Base-by-base conservation (phyloP, 2,113 vertebrate genomes). In the Pogona vitticeps region DNA sequence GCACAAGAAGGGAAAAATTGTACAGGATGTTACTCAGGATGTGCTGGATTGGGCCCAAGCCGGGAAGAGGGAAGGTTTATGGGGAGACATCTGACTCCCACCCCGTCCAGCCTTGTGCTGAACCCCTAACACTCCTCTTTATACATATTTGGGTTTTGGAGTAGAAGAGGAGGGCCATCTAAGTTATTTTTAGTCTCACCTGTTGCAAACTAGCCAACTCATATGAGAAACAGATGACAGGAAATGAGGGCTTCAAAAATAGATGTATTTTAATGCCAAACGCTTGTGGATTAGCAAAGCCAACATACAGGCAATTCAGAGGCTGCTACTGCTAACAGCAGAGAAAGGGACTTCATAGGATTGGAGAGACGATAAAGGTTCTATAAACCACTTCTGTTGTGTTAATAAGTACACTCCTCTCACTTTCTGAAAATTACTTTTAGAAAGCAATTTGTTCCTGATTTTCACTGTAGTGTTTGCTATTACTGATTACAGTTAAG, bases 231-330 rank as follows among this genome's bases (percentile, higher is more conserved):
- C 88, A 77, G 92, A 90, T 91, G 90, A 88, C 88, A 89, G 93
- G 93, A 94, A 94, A 83, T 2, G 63, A 88, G 82, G 82, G 7
- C 90, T 79, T 91, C 93, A 85, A 70, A 95, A 94, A 93, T 93
- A 94, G 78, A 82, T 67, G 56, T 38, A 20, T 73, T 91, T 91
- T 91, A 91, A 90, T 94, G 86, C 81, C 84, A 85, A 93, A 23
- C 9, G 2, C 0, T 6, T 1, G 0, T 40, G 67, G 86, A 73
- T 87, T 42, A 73, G 73, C 0, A 0, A 31, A n/a, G 77, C 31
- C 78, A 7, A 17, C 1, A 0, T 0, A 1, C 3, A 70, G 70
- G 26, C 28, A 0, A 56, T 15, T 1, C 0, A 0, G 46, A 12
- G 3, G 0, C 36, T 38, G n/a, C 8, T 3, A 0, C 28, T 0